These are phyloP conservation scores for Eupithecia tripunctaria DNA, from an alignment of 2,888 invertebrate genomes.

Conservation along the genomic window DNA sequence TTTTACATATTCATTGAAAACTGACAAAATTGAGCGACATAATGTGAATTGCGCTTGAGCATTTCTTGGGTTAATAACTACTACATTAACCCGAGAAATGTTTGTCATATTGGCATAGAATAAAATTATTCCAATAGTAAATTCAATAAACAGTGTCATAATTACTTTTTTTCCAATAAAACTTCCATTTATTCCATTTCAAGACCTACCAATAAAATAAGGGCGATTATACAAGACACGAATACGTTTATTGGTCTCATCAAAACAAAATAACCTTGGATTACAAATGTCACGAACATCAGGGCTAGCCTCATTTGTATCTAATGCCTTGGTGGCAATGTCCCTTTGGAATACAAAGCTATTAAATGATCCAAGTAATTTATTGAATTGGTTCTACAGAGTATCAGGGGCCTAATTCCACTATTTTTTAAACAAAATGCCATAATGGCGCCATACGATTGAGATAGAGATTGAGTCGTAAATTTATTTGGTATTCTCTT, in stretches of 20 bases:
- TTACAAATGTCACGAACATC: constrained; percentile 5
- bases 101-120: too few relatives aligned
- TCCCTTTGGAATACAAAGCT: constrained; percentile 2
- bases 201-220: constrained; percentile 4
- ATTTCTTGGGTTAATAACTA: too few relatives aligned
- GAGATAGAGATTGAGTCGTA: too few relatives aligned
- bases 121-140: background rate
- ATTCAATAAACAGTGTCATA: background rate
- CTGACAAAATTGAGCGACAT: too few relatives aligned
- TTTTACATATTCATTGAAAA: too few relatives aligned
- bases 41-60: too few relatives aligned
- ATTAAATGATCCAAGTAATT: background rate
- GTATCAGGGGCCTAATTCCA: too few relatives aligned
- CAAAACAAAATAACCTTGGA: constrained; percentile 1
- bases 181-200: constrained; percentile 1
- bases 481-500: too few relatives aligned
- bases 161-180: background rate
- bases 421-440: too few relatives aligned
- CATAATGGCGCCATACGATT: too few relatives aligned
- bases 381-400: background rate
- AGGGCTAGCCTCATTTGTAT: constrained; percentile 1
- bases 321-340: background rate
- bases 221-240: constrained; percentile 4
- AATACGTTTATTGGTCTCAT: constrained; percentile 12
- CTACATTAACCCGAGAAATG: too few relatives aligned